phyloP scores from a whole-genome alignment of 2,888 invertebrate species.

The Hybos culiciformis region DNA sequence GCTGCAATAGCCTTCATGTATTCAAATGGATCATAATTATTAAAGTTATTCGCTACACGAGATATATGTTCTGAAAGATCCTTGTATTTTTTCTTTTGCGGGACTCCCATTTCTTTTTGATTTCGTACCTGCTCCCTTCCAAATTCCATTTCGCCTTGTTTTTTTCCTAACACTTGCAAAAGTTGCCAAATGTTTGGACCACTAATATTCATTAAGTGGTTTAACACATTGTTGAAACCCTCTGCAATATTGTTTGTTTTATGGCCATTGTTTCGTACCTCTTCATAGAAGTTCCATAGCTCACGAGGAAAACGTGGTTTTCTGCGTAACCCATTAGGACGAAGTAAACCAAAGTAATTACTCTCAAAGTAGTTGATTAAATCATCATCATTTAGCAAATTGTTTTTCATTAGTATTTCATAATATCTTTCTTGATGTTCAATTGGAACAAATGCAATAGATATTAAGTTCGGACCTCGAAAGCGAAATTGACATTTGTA shows the following conservation, averaged over 20 bases:
- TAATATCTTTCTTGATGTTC: constrained; percentile 1
- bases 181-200: not conserved
- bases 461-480: not conserved
- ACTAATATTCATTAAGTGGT: not conserved
- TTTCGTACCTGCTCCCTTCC: not conserved
- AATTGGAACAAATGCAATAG: not conserved
- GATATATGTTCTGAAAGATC: not conserved
- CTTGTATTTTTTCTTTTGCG: not conserved
- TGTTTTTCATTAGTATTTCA: not conserved
- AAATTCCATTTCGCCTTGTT: not conserved
- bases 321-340: not conserved
- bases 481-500: not conserved
- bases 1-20: not conserved
- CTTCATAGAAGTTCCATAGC: not conserved
- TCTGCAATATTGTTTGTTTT: constrained; percentile 1
- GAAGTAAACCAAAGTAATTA: not conserved
- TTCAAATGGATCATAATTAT: not conserved
- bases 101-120: not conserved
- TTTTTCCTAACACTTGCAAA: not conserved
- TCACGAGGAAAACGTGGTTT: not conserved
- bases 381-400: not conserved
- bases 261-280: not conserved
- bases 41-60: not conserved
- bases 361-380: not conserved
- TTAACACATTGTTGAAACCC: not conserved